phyloP scores from a whole-genome alignment of 1,140 invertebrate species.

The Drosophila pachea region DNA sequence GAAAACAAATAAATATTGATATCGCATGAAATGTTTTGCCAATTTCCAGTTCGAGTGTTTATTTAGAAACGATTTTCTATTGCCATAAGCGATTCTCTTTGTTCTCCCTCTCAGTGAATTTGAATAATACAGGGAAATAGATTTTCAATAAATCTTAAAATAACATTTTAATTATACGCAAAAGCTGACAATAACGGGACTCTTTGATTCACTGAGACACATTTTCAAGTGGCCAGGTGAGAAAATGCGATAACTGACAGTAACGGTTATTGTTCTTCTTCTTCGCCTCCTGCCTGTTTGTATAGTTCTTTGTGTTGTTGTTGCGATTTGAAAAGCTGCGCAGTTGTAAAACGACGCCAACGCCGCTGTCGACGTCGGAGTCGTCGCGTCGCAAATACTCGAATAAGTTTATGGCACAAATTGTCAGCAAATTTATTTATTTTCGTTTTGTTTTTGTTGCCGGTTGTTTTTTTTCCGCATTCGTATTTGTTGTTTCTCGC shows the following conservation, averaged over 20 bases:
- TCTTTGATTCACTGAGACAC: too few species aligned
- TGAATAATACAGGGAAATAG: too few species aligned
- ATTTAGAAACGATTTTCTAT: slow-evolving; percentile 13
- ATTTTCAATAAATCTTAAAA: too few species aligned
- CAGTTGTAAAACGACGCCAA: slow-evolving; percentile 46
- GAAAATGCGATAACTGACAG: slow-evolving; percentile 17
- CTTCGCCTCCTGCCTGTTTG: neutral
- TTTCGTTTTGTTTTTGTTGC: slow-evolving; percentile 6
- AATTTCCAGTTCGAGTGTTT: slow-evolving; percentile 11
- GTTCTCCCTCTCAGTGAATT: neutral
- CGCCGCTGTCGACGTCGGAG: slow-evolving; percentile 9
- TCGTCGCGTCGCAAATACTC: slow-evolving; percentile 34
- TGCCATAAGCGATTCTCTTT: neutral
- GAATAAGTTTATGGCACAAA: slow-evolving; percentile 54
- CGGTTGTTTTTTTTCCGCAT: slow-evolving; percentile 5
- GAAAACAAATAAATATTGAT: slow-evolving; percentile 17
- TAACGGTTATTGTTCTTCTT: slow-evolving; percentile 16
- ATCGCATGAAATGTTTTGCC: neutral
- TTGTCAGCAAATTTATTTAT: slow-evolving; percentile 47
- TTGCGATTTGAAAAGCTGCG: slow-evolving; percentile 38
- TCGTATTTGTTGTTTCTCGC: slow-evolving; percentile 48
- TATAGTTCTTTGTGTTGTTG: slow-evolving; percentile 10
- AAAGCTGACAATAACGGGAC: too few species aligned
- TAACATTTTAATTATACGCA: too few species aligned
- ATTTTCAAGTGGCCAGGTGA: slow-evolving; percentile 6